phyloP scores from a whole-genome alignment of 30 jellyfish, hydroid and myxozoan genomes.

The Phacellophora camtschatica region DNA sequence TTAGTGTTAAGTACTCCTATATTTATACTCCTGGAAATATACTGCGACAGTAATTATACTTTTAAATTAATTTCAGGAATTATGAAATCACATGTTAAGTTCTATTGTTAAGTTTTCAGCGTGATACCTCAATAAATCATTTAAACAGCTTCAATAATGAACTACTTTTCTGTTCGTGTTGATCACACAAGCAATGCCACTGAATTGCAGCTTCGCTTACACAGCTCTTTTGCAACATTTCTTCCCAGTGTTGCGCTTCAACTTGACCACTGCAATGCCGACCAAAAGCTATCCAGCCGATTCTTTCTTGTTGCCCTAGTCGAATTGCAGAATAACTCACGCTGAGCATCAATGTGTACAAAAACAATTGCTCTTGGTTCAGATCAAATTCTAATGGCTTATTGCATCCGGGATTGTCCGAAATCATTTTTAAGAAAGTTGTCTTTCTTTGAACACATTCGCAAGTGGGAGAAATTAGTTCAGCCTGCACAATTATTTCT shows the following conservation, averaged over 20 bases:
- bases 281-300: constrained; percentile 98
- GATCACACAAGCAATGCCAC: constrained; percentile 97
- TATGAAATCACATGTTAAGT: too few relatives aligned
- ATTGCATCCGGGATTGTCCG: constrained; percentile 93
- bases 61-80: too few relatives aligned
- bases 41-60: too few relatives aligned
- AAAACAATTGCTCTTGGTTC: constrained; percentile 80
- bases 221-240: constrained; percentile 82
- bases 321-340: constrained; percentile 94
- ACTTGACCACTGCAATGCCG: constrained; percentile 96
- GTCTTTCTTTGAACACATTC: constrained; percentile 96
- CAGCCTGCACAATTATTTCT: constrained; percentile 93
- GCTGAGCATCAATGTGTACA: constrained; percentile 91
- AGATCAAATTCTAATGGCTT: constrained; percentile 79
- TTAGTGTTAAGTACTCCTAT: too few relatives aligned
- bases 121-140: constrained; percentile 7
- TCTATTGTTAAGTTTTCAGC: too few relatives aligned
- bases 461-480: constrained; percentile 87
- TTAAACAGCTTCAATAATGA: constrained; percentile 60
- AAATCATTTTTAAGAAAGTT: constrained; percentile 77
- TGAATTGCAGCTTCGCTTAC: constrained; percentile 90
- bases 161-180: constrained; percentile 79
- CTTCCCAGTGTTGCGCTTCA: constrained; percentile 98
- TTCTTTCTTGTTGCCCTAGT: constrained; percentile 93
- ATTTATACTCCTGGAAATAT: too few relatives aligned